Conservation (phyloP, 2,797 vertebrate genomes). For the Micromesistius poutassou region DNA sequence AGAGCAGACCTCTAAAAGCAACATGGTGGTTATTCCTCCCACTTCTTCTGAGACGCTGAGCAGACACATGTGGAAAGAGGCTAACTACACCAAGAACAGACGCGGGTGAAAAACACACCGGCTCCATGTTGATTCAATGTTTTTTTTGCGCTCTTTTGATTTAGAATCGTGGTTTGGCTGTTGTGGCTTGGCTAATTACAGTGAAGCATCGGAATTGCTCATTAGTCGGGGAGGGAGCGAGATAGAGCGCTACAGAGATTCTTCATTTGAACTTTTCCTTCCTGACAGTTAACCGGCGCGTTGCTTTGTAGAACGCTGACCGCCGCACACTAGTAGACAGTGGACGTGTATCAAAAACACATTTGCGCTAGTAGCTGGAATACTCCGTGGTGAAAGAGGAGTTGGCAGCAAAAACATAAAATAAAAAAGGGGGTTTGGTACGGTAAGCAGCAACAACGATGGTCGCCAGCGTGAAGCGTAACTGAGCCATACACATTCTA, state of each 20-base stretch:
- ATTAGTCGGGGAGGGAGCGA: slow-evolving; percentile 26
- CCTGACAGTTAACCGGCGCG: background rate
- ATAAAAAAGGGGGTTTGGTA: too few species aligned
- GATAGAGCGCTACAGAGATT: background rate
- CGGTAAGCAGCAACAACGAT: too few species aligned
- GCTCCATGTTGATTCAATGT: slow-evolving; percentile 30
- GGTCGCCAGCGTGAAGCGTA: background rate
- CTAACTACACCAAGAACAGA: slow-evolving; percentile 42
- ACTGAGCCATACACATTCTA: background rate
- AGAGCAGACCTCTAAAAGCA: slow-evolving; percentile 50
- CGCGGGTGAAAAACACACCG: slow-evolving; percentile 27
- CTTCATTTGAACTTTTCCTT: background rate
- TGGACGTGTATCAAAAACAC: background rate
- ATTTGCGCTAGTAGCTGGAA: background rate
- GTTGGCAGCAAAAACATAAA: background rate
- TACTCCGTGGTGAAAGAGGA: too few species aligned
- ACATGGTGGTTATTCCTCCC: slow-evolving; percentile 37
- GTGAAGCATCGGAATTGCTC: slow-evolving; percentile 45
- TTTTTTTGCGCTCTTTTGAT: slow-evolving; percentile 27
- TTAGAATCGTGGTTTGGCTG: slow-evolving; percentile 52
- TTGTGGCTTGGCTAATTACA: slow-evolving; percentile 63
- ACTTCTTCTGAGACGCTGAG: slow-evolving; percentile 46
- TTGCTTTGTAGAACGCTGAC: background rate
- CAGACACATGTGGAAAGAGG: slow-evolving; percentile 55
- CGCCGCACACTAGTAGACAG: background rate